Conservation (phyloP, 2,888 invertebrate species). For the Machimus rusticus region DNA sequence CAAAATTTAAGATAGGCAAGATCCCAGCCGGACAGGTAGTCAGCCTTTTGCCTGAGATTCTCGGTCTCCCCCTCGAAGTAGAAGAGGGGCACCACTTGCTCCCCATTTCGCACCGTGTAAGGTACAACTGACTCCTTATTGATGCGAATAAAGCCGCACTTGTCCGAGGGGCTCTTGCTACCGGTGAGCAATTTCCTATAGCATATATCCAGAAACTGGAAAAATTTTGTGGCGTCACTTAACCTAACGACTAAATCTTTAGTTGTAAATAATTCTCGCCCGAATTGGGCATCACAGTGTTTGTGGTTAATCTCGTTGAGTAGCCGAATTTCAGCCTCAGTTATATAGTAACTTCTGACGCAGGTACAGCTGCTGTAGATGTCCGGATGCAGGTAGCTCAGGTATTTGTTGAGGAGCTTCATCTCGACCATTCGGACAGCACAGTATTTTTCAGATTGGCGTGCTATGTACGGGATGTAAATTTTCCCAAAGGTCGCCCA, state of each 20-base stretch:
- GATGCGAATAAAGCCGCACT: slow-evolving; percentile 90
- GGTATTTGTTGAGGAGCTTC: slow-evolving; percentile 87
- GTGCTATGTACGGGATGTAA: slow-evolving; percentile 87
- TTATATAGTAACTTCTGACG: slow-evolving; percentile 91
- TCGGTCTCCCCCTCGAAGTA: slow-evolving; percentile 90
- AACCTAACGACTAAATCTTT: slow-evolving; percentile 90
- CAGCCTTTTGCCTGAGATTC: slow-evolving; percentile 85
- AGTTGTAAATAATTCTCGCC: slow-evolving; percentile 83
- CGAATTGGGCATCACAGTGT: slow-evolving; percentile 91
- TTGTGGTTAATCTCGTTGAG: slow-evolving; percentile 91
- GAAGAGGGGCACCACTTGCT: slow-evolving; percentile 90
- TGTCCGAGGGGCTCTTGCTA: slow-evolving; percentile 74
- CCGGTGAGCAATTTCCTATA: slow-evolving; percentile 80
- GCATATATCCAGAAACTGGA: slow-evolving; percentile 88
- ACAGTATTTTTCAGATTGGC: slow-evolving; percentile 85
- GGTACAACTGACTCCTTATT: slow-evolving; percentile 94
- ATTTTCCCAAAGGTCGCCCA: slow-evolving; percentile 89
- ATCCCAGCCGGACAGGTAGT: slow-evolving; percentile 90
- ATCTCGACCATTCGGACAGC: slow-evolving; percentile 94
- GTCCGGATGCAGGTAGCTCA: slow-evolving; percentile 86
- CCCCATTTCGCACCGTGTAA: slow-evolving; percentile 82
- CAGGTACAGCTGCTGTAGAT: slow-evolving; percentile 91
- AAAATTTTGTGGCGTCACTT: slow-evolving; percentile 88
- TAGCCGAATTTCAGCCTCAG: slow-evolving; percentile 86
- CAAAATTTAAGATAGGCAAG: slow-evolving; percentile 92